phyloP scores from a whole-genome alignment of 1,140 invertebrate genomes.

The Drosophila parabipectinata region DNA sequence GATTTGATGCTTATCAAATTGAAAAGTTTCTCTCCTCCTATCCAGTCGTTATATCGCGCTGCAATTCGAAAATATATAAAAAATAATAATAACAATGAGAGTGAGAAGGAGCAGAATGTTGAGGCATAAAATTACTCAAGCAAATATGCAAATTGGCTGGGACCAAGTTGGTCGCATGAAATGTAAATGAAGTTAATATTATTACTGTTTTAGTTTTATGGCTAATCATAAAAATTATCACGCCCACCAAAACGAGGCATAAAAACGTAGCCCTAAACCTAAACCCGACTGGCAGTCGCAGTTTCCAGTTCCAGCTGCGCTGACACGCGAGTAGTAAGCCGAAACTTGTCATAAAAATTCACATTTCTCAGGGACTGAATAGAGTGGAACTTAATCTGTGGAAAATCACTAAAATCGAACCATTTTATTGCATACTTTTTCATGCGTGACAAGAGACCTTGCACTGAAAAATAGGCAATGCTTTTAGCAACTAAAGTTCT shows the following conservation, averaged over 20 bases:
- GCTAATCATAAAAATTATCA: constrained; percentile 82
- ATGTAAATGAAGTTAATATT: constrained; percentile 82
- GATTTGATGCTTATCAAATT: constrained; percentile 77
- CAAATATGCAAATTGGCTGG: constrained; percentile 66
- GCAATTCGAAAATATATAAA: constrained; percentile 49
- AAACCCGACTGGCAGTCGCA: neutral
- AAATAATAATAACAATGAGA: constrained; percentile 11
- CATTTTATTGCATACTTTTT: constrained; percentile 42
- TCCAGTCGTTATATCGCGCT: constrained; percentile 9
- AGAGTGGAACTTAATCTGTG: constrained; percentile 19
- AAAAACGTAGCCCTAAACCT: constrained; percentile 48
- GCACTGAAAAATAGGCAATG: constrained; percentile 4
- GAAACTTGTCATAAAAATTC: constrained; percentile 45
- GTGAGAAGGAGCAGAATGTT: constrained; percentile 2
- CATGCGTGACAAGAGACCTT: constrained; percentile 19
- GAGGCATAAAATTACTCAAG: constrained; percentile 58
- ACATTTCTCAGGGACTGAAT: neutral
- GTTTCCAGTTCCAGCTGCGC: constrained; percentile 1
- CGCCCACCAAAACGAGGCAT: constrained; percentile 67
- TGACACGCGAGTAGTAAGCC: constrained; percentile 26
- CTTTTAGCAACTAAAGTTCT: neutral
- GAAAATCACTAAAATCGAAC: constrained; percentile 36
- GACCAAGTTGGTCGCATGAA: constrained; percentile 45
- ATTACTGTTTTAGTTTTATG: constrained; percentile 83
- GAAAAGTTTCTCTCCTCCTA: constrained; percentile 58